A percentile compares a stretch with the other conserved stretches of the same genome.
phyloP scores from a whole-genome alignment of 1,140 invertebrate genomes.

The Centruroides sculpturatus region DNA sequence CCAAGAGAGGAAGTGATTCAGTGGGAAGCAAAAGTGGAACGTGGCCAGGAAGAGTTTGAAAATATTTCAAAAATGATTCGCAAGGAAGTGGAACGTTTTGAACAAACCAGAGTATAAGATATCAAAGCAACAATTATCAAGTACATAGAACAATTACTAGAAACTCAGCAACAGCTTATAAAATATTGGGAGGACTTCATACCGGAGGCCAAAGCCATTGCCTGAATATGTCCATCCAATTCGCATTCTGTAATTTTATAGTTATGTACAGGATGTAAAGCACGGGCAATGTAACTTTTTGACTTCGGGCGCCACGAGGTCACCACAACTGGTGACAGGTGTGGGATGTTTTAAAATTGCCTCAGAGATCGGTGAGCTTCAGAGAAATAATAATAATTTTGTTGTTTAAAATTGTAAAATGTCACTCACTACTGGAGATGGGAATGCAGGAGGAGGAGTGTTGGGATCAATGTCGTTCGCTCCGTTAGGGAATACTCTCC shows the following conservation, averaged over 20 bases:
- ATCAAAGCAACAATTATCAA: constrained; percentile 78
- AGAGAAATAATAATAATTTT: too few relatives aligned
- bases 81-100: constrained; percentile 86
- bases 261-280: not conserved
- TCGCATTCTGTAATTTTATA: not conserved
- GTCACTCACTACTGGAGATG: too few relatives aligned
- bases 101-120: constrained; percentile 70
- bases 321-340: too few relatives aligned
- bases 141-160: constrained; percentile 86
- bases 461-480: too few relatives aligned
- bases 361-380: too few relatives aligned
- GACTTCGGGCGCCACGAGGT: too few relatives aligned
- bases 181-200: constrained; percentile 40
- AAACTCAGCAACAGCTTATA: constrained; percentile 73
- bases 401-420: too few relatives aligned
- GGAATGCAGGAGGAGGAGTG: too few relatives aligned
- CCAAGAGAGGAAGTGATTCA: constrained; percentile 75
- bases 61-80: constrained; percentile 92
- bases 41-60: constrained; percentile 92
- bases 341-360: too few relatives aligned
- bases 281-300: too few relatives aligned
- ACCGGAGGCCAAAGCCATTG: constrained; percentile 36
- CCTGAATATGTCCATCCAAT: not conserved
- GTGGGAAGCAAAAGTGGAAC: constrained; percentile 91
- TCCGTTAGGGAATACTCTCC: too few relatives aligned